phyloP scores from a whole-genome alignment of 2,797 vertebrate species.

The Spheniscus humboldti region DNA sequence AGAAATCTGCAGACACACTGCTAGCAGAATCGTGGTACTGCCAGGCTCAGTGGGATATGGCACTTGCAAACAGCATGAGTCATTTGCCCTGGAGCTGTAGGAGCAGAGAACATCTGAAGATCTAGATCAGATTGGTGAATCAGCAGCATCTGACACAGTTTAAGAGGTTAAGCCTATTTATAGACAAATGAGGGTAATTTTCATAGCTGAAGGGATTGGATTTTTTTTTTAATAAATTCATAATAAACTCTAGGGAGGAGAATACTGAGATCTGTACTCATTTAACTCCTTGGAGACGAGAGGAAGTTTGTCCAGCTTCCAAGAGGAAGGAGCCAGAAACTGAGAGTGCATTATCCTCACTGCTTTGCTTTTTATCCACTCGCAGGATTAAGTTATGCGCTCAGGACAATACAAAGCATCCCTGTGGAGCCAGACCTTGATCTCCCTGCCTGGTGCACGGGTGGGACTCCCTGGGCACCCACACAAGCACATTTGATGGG shows the following conservation, averaged over 20 bases:
- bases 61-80: not conserved
- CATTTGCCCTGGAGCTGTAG: constrained; percentile 19
- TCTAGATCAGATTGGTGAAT: constrained; percentile 37
- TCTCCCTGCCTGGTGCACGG: not conserved
- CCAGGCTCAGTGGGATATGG: not conserved
- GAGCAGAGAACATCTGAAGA: constrained; percentile 21
- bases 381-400: not conserved
- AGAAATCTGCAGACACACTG: not conserved
- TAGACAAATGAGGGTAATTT: constrained; percentile 48
- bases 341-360: not conserved
- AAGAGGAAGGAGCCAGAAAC: not conserved
- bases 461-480: not conserved
- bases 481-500: not conserved
- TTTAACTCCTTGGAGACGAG: not conserved
- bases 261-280: not conserved
- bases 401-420: not conserved
- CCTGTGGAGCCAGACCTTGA: not conserved
- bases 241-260: constrained; percentile 6
- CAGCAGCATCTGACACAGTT: constrained; percentile 51
- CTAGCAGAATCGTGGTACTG: not conserved
- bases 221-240: not conserved
- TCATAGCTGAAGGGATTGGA: constrained; percentile 18
- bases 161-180: constrained; percentile 61
- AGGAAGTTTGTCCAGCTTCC: not conserved
- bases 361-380: not conserved